phyloP scores from a whole-genome alignment of 2,888 invertebrate species.

The Epsilonema sp. region DNA sequence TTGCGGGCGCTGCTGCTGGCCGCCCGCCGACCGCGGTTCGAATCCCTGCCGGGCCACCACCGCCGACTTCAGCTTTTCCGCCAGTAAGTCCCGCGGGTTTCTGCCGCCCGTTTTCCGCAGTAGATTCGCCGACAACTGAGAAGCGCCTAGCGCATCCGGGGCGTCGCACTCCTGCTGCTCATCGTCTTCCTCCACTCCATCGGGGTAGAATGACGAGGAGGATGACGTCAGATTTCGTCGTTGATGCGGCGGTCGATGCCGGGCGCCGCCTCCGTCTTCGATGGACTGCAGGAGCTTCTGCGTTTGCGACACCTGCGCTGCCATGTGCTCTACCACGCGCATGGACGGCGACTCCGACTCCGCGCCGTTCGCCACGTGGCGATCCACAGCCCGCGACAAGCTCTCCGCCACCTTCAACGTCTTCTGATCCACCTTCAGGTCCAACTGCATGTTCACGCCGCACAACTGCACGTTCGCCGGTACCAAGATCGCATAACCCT shows the following conservation, averaged over 20 bases:
- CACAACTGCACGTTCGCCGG: slow-evolving; percentile 13
- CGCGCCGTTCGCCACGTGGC: too few relatives aligned
- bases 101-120: slow-evolving; percentile 3
- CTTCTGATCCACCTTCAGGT: slow-evolving; percentile 13
- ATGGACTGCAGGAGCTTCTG: too few relatives aligned
- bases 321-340: too few relatives aligned
- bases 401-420: slow-evolving; percentile 10
- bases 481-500: slow-evolving; percentile 12
- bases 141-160: too few relatives aligned
- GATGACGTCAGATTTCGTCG: too few relatives aligned
- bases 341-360: background rate
- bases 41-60: too few relatives aligned
- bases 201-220: too few relatives aligned
- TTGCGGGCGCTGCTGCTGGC: background rate
- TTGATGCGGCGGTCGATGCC: too few relatives aligned
- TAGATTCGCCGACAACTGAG: slow-evolving; percentile 1
- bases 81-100: slow-evolving; percentile 4
- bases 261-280: too few relatives aligned
- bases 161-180: too few relatives aligned
- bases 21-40: background rate
- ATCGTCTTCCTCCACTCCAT: too few relatives aligned
- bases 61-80: slow-evolving; percentile 4
- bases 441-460: slow-evolving; percentile 13
- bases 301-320: too few relatives aligned
- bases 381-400: slow-evolving; percentile 7